A percentile compares a stretch with the other conserved stretches of the same genome.
phyloP scores from a whole-genome alignment of 1,140 invertebrate species.

The Micrasema minimum region DNA sequence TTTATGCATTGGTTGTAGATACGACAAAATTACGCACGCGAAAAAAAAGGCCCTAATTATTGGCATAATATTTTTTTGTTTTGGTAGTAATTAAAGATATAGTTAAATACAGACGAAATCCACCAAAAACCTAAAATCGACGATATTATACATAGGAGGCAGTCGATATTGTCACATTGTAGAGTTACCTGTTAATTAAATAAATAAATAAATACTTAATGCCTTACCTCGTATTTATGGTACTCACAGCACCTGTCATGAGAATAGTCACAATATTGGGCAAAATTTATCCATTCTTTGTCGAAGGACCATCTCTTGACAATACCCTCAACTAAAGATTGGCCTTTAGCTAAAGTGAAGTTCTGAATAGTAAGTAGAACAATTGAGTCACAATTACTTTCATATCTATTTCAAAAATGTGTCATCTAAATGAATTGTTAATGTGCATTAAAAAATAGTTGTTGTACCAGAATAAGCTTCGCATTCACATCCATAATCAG shows the following conservation, averaged over 20 bases:
- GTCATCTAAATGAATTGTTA: not conserved
- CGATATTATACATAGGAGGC: no score
- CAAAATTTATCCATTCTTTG: slow-evolving; percentile 22
- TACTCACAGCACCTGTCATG: slow-evolving; percentile 25
- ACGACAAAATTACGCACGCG: no score
- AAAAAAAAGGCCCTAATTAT: no score
- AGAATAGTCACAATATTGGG: slow-evolving; percentile 12
- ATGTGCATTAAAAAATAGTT: not conserved
- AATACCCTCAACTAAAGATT: slow-evolving; percentile 1
- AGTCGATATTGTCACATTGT: no score
- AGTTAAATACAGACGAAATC: no score
- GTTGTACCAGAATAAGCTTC: not conserved
- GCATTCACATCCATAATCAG: not conserved
- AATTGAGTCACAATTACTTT: not conserved
- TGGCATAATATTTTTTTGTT: no score
- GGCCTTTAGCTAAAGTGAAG: not conserved
- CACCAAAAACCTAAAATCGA: no score
- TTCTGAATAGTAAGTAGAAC: not conserved
- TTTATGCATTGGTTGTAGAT: no score
- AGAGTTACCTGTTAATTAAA: no score
- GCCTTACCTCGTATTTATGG: slow-evolving; percentile 36
- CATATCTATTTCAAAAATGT: not conserved
- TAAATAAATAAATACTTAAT: no score
- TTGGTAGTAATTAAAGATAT: no score
- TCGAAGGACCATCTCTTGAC: slow-evolving; percentile 15